phyloP scores from a whole-genome alignment of 2,797 vertebrate species.

The Leptoclinus maculatus region DNA sequence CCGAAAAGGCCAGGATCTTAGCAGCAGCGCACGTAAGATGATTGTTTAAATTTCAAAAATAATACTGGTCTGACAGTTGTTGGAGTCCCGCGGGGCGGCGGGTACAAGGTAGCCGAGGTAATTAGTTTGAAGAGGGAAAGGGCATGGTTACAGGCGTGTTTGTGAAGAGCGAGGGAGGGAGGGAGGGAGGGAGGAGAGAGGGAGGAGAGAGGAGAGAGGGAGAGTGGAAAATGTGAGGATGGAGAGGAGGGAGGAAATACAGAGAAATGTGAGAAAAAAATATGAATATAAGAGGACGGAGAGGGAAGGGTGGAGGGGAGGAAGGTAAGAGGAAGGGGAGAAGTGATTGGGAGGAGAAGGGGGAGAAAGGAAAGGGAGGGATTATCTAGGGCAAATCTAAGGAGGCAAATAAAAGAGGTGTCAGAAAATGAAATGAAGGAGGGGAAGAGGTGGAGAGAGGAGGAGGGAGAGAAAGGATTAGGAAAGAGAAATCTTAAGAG shows the following conservation, averaged over 20 bases:
- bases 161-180: slow-evolving; percentile 72
- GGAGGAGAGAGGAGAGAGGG: background rate
- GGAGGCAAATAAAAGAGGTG: background rate
- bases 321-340: background rate
- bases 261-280: background rate
- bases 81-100: slow-evolving; percentile 80
- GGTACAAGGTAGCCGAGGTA: slow-evolving; percentile 88
- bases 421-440: slow-evolving; percentile 1
- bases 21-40: slow-evolving; percentile 87
- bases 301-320: background rate
- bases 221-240: background rate
- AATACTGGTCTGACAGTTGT: slow-evolving; percentile 90
- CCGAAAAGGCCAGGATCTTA: slow-evolving; percentile 89
- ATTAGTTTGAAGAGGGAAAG: slow-evolving; percentile 91
- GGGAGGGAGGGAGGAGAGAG: no score
- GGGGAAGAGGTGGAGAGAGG: background rate
- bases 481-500: background rate
- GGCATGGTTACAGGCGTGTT: slow-evolving; percentile 87
- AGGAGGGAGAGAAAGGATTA: background rate
- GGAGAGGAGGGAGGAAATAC: slow-evolving; percentile 1
- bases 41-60: slow-evolving; percentile 92
- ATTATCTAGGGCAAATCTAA: background rate
- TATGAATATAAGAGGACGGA: background rate
- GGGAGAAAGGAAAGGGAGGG: background rate
- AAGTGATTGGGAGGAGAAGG: background rate